Conservation (phyloP, 2,113 vertebrate species). For the Pogona vitticeps region DNA sequence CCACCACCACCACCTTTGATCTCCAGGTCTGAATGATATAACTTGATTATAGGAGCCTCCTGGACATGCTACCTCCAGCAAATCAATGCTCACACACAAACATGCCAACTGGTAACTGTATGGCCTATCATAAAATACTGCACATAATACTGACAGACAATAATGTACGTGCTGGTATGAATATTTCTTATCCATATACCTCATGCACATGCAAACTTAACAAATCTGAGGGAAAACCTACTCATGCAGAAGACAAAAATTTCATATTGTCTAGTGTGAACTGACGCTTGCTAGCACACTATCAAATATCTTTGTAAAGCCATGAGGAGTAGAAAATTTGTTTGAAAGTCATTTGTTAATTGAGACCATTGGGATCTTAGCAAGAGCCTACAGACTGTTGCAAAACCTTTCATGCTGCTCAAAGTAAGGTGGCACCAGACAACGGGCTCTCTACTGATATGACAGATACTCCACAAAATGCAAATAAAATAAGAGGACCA, state of each 20-base stretch:
- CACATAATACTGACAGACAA: neutral
- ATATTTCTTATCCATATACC: neutral
- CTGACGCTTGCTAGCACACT: neutral
- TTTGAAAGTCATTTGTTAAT: neutral
- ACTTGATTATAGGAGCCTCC: neutral
- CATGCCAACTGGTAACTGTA: neutral
- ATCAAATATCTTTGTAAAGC: neutral
- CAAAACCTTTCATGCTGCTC: neutral
- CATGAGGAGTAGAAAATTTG: neutral
- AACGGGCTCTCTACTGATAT: neutral
- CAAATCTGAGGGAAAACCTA: neutral
- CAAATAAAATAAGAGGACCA: neutral
- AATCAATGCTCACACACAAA: neutral
- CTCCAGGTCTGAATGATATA: no score
- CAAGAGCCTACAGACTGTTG: no score
- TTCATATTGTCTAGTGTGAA: neutral
- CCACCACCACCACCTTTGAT: neutral
- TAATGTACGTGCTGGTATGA: no score
- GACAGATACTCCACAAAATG: neutral
- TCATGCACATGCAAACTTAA: neutral
- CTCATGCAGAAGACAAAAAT: neutral
- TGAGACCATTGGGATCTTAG: neutral
- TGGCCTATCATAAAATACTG: neutral
- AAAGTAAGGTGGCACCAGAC: neutral
- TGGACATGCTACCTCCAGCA: rapidly evolving